Evolutionary conservation across 2,888 invertebrate species (phyloP).

Genomic region (Xylocampa areola): DNA sequence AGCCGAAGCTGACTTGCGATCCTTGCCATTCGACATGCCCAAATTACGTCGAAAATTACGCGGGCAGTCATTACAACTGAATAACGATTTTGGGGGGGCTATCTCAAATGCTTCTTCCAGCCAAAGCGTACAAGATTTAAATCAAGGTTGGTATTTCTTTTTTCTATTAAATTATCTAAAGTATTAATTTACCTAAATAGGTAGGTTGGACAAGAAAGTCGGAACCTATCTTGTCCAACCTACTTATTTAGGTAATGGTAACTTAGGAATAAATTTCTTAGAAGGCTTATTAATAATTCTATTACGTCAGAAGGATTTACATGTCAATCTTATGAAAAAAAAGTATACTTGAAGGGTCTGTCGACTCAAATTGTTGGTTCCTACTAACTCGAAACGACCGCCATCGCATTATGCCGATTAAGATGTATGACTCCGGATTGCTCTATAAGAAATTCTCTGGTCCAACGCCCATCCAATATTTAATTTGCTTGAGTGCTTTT

Average conservation of each 20-base stretch:
- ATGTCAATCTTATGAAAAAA: slow-evolving; percentile 71
- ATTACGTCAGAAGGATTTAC: slow-evolving; percentile 72
- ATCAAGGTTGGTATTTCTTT: slow-evolving; percentile 88
- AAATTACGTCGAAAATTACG: slow-evolving; percentile 94
- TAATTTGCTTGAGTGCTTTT: slow-evolving; percentile 89
- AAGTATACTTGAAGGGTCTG: slow-evolving; percentile 76
- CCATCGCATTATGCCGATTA: slow-evolving; percentile 86
- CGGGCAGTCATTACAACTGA: slow-evolving; percentile 90
- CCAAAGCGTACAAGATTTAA: slow-evolving; percentile 94
- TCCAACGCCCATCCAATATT: slow-evolving; percentile 83
- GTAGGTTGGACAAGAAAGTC: no score
- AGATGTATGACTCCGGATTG: slow-evolving; percentile 85
- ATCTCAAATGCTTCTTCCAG: slow-evolving; percentile 95
- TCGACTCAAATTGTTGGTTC: slow-evolving; percentile 75
- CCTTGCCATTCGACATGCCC: slow-evolving; percentile 97
- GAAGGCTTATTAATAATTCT: slow-evolving; percentile 52
- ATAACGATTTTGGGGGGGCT: slow-evolving; percentile 91
- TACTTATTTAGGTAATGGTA: no score
- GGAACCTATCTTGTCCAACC: no score
- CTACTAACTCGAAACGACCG: slow-evolving; percentile 81
- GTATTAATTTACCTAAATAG: slow-evolving; percentile 6
- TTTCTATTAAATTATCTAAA: background rate
- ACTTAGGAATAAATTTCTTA: slow-evolving; percentile 25
- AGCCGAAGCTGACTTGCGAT: slow-evolving; percentile 94
- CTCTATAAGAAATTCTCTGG: slow-evolving; percentile 76